Evolutionary conservation across 2,113 vertebrate species (phyloP), one percentile per base, ranked within the genome.

Genomic region (Plectropomus leopardus): DNA sequence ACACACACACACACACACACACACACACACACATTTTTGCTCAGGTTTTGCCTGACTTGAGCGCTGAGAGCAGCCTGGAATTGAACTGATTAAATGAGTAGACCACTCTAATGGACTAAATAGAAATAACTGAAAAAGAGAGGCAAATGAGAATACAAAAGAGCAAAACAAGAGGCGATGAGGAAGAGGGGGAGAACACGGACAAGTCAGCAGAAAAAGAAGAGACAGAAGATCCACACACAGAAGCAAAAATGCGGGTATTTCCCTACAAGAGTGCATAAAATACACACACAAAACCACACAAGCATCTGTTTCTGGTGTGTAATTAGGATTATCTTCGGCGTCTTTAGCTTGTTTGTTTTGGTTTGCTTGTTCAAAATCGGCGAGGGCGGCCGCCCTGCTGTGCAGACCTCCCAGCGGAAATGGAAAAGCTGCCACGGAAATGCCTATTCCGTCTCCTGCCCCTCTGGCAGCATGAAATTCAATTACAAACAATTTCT

Each of bases 401-500:
- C 84, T 68, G 78, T 51, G 69, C 47, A n/a, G 66, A 72, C 54
- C 86, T 87, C 76, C 88, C 85, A 76, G 50, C 19, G 45, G 76
- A 59, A 26, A 86, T 72, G 40, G 11, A 60, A 71, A 79, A 84
- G 61, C 86, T 71, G 78, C 72, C 72, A 76, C 66, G 76, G 71
- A 57, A 81, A 85, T 72, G 66, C 63, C 69, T 44, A 14, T 24
- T 76, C 42, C n/a, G 30, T 51, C 79, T 81, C 82, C 58, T 80
- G 66, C 53, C 48, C 76, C 85, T 66, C 45, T 28, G 77, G 86
- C 81, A 71, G 83, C 54, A 1, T 84, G 63, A 90, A 83, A 93
- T 91, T 90, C 75, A 84, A 92, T 92, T 86, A 90, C 65, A 87
- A 70, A 3, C 89, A 83, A 79, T 89, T 86, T 82, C 80, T 67